Conservation (phyloP, 2,797 vertebrate species). For the Buceros bicornis region DNA sequence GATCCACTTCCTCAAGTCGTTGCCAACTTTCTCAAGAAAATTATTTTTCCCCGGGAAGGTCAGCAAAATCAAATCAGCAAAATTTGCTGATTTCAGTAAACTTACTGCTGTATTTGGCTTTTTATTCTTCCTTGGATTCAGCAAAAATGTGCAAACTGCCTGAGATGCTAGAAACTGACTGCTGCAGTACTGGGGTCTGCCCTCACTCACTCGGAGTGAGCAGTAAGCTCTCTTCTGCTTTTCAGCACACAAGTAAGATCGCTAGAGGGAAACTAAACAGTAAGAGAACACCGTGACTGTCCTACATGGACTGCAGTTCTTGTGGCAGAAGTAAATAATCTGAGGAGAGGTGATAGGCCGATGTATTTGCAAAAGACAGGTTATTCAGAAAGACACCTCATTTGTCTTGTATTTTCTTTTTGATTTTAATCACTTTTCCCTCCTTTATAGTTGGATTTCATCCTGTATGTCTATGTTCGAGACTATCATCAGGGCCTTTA, state of each 20-base stretch:
- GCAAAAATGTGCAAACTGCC: neutral
- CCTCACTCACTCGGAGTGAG: fast-evolving
- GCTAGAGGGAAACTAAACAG: neutral
- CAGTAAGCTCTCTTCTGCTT: neutral
- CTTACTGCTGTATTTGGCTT: neutral
- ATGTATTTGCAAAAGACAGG: neutral
- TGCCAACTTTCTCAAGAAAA: neutral
- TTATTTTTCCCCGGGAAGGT: neutral
- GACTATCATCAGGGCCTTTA: neutral
- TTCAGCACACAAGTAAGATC: neutral
- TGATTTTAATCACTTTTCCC: neutral
- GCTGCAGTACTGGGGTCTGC: neutral
- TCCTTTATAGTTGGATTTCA: neutral
- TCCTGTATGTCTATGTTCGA: neutral
- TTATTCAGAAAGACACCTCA: neutral
- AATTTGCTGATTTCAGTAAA: neutral
- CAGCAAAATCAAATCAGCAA: neutral
- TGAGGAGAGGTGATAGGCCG: neutral
- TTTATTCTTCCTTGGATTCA: neutral
- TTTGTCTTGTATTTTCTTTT: neutral
- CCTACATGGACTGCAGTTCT: fast-evolving
- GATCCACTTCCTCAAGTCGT: neutral
- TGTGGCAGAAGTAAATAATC: neutral
- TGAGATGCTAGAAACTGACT: neutral
- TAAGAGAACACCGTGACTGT: fast-evolving